Percentiles rank a stretch among this genome's conserved stretches.
phyloP scores from a whole-genome alignment of 2,113 vertebrate genomes.

The Malurus alboscapulatus region DNA sequence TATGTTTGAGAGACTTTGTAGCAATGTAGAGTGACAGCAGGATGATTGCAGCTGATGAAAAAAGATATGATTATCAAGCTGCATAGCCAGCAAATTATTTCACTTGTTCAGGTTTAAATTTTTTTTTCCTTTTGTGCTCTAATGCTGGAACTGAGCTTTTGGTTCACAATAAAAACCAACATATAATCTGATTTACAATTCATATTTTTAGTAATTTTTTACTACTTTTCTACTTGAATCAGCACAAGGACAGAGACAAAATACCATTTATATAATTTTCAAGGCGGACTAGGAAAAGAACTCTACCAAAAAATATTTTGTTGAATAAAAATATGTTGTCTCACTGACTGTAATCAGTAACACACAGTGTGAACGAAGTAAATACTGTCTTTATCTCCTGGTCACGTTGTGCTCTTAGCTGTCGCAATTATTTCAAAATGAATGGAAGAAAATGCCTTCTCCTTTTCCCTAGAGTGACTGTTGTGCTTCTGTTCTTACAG shows the following conservation, averaged over 20 bases:
- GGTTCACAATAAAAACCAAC: neutral
- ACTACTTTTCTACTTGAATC: neutral
- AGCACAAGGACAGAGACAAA: neutral
- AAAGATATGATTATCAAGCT: neutral
- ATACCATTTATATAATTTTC: neutral
- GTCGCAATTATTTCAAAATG: neutral
- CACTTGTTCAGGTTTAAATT: neutral
- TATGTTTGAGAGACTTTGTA: neutral
- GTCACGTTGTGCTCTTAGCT: neutral
- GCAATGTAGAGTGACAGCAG: neutral
- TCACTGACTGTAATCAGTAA: neutral
- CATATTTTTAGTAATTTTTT: neutral
- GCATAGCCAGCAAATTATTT: neutral
- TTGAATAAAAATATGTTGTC: neutral
- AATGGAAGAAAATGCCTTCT: neutral
- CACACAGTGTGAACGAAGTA: neutral
- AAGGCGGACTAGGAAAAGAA: neutral
- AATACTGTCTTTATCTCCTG: neutral
- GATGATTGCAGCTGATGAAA: neutral
- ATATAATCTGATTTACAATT: neutral
- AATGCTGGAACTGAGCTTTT: neutral
- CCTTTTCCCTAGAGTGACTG: neutral
- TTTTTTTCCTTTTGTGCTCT: neutral
- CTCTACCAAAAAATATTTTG: neutral
- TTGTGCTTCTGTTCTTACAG: neutral